These are phyloP conservation scores for Borostomias antarcticus DNA, from an alignment of 2,797 vertebrate genomes.

Conservation along the genomic window DNA sequence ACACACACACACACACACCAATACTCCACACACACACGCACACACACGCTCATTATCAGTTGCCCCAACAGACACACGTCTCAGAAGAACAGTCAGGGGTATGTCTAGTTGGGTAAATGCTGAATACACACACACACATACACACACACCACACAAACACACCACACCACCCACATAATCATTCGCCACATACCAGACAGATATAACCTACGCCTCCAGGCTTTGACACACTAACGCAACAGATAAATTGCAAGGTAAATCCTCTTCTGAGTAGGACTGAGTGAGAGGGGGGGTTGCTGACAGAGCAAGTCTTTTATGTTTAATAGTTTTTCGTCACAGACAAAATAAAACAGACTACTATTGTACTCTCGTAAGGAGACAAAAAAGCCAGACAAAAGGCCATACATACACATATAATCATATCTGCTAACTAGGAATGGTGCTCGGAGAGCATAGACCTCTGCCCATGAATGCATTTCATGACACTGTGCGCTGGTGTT, in stretches of 20 bases:
- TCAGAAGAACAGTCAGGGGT: conserved; percentile 38
- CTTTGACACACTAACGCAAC: conserved; percentile 56
- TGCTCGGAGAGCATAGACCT: too few relatives aligned
- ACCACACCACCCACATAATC: conserved; percentile 15
- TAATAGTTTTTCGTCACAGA: conserved; percentile 53
- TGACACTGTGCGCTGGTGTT: too few relatives aligned
- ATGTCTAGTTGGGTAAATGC: conserved; percentile 19
- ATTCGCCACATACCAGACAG: conserved; percentile 57
- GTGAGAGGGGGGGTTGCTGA: conserved; percentile 52
- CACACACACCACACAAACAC: conserved; percentile 3
- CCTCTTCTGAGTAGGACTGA: conserved; percentile 29
- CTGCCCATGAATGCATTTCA: too few relatives aligned
- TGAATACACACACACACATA: conserved; percentile 35
- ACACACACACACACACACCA: conserved; percentile 1
- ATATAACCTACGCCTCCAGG: conserved; percentile 46
- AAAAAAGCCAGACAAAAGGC: conserved; percentile 50
- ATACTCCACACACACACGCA: neutral
- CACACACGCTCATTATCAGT: neutral
- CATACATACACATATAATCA: conserved; percentile 31
- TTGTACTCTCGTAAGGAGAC: conserved; percentile 49
- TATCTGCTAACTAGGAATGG: too few relatives aligned
- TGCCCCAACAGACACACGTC: conserved; percentile 30
- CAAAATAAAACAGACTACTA: conserved; percentile 63
- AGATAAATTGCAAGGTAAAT: conserved; percentile 61
- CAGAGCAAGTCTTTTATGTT: conserved; percentile 59